Conservation (phyloP, 2,888 invertebrate genomes). For the Spilosoma lubricipeda region DNA sequence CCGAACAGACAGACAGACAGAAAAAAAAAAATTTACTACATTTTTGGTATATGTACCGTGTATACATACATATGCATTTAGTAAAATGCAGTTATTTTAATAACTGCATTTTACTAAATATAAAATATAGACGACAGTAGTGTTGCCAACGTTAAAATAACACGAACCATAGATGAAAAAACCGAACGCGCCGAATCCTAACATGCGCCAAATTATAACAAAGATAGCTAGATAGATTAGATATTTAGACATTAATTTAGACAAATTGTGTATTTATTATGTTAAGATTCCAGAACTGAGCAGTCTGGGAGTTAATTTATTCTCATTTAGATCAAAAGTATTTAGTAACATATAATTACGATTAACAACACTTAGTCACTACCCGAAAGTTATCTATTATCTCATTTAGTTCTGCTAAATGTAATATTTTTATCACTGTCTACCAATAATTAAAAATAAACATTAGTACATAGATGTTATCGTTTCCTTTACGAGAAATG, state of each 20-base stretch:
- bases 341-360: background rate
- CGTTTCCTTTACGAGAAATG: background rate
- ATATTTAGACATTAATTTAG: background rate
- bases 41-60: no score
- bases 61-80: no score
- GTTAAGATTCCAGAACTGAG: background rate
- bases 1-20: no score
- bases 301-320: background rate
- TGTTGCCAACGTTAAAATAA: background rate
- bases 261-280: background rate
- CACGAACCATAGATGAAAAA: background rate
- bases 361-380: background rate
- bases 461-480: background rate
- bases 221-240: no score
- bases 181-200: background rate
- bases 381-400: background rate
- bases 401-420: background rate
- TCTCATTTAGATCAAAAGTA: background rate
- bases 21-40: no score
- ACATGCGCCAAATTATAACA: background rate
- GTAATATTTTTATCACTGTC: background rate
- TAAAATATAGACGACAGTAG: no score
- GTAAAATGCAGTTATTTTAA: no score
- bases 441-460: background rate
- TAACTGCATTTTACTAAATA: no score